A percentile compares a stretch with the other conserved stretches of the same genome.
Evolutionary conservation across 2,888 invertebrate species (phyloP).

Genomic region (Nymphalis polychloros): DNA sequence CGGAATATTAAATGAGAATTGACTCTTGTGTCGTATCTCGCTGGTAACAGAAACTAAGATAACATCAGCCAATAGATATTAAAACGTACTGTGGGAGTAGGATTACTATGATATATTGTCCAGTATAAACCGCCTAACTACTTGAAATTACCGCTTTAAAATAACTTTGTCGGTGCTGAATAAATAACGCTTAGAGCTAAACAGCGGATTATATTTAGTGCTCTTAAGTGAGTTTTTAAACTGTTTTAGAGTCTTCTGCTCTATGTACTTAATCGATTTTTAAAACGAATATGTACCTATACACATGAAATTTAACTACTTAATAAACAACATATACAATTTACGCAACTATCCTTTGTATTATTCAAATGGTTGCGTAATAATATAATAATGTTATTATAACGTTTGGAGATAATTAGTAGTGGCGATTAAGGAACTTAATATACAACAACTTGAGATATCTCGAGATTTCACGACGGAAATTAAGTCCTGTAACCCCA

Average conservation of each 20-base stretch:
- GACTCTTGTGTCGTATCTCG: slow-evolving; percentile 59
- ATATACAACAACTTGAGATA: slow-evolving; percentile 43
- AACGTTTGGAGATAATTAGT: slow-evolving; percentile 32
- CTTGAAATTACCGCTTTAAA: slow-evolving; percentile 29
- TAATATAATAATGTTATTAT: slow-evolving; percentile 14
- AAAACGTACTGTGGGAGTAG: slow-evolving; percentile 38
- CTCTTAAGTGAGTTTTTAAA: slow-evolving; percentile 10
- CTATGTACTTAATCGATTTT: neutral
- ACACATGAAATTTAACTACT: too few species aligned
- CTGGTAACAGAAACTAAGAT: slow-evolving; percentile 45
- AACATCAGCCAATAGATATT: slow-evolving; percentile 44
- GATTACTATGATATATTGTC: slow-evolving; percentile 36
- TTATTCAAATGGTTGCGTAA: slow-evolving; percentile 1
- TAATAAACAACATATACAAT: neutral
- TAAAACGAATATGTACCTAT: too few species aligned
- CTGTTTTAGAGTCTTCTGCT: neutral
- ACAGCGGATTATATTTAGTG: slow-evolving; percentile 19
- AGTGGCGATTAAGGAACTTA: slow-evolving; percentile 40
- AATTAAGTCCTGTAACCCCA: slow-evolving; percentile 50
- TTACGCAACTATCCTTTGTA: neutral
- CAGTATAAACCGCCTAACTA: slow-evolving; percentile 25
- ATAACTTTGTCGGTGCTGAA: slow-evolving; percentile 21
- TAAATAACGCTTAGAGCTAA: slow-evolving; percentile 20
- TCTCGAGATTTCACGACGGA: slow-evolving; percentile 45
- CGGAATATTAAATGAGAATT: slow-evolving; percentile 70